Base-by-base conservation (phyloP, 2,888 invertebrate genomes). In the Napeogenes inachia region DNA sequence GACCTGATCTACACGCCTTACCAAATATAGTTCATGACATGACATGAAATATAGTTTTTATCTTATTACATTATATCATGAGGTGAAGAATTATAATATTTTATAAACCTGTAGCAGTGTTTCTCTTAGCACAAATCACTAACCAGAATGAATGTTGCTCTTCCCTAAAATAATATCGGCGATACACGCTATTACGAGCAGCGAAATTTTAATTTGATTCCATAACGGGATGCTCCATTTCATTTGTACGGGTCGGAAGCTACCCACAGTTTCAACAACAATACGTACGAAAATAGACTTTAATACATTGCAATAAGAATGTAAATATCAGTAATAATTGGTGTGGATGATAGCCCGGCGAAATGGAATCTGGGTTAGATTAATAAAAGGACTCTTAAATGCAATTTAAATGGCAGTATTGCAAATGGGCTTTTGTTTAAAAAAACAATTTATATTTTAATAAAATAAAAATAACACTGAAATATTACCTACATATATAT, bases 301-400 rank as follows among this genome's bases (percentile, higher is more conserved):
- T 50, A 50, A 10, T 30, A 10, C 50, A 50, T 30, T 30, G 50
- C 10, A 30, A 30, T 30, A 50, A 30, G 30, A 30, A 10, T 12
- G 8, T 30, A 50, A 50, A 30, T 50, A 30, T 21, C 21, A 30
- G 10, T 3, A 12, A 50, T 12, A 30, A 50, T 30, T 21, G 30
- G 0, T 30, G 50, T 50, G 30, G 30, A 50, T 21, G 21, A 50
- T 30, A 30, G 50, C 50, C 21, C 47, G 54, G 54, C 59, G 59
- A 66, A 63, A 59, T 61, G 56, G 61, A 58, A 63, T 61, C 63
- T 59, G 63, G 65, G 61, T 50, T 53, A 50, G 60, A 66, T 63
- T 66, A 63, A 66, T 59, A 59, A 60, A 65, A 60, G 62, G 60
- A 56, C 62, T 56, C 57, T 65, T 60, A 60, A 59, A 60, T 60